Evolutionary conservation across 1,140 invertebrate genomes (phyloP).

Genomic region (Theocolax elegans): DNA sequence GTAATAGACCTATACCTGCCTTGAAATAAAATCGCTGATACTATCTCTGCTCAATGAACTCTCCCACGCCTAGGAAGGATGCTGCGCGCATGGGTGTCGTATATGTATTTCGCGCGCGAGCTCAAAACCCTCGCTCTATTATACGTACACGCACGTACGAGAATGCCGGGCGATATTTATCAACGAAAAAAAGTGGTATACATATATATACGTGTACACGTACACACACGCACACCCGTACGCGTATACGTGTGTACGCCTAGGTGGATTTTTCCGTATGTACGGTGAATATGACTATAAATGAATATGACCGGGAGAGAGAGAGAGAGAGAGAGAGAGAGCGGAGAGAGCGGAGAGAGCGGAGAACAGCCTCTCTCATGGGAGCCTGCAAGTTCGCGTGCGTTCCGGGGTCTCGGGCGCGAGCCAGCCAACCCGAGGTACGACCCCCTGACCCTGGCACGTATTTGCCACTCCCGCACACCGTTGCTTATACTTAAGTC

Average conservation of each 20-base stretch:
- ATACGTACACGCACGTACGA: background rate
- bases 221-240: no score
- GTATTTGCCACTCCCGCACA: slow-evolving; percentile 68
- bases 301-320: background rate
- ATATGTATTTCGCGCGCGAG: slow-evolving; percentile 27
- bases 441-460: slow-evolving; percentile 64
- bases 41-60: slow-evolving; percentile 68
- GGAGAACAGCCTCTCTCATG: no score
- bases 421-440: slow-evolving; percentile 55
- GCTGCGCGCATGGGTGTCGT: slow-evolving; percentile 46
- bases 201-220: background rate
- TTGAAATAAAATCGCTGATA: slow-evolving; percentile 68
- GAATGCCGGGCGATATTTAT: slow-evolving; percentile 24
- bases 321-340: no score
- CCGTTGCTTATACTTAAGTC: slow-evolving; percentile 55
- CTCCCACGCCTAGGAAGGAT: slow-evolving; percentile 67
- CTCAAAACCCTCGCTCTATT: background rate
- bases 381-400: background rate
- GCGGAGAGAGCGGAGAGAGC: no score
- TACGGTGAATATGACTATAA: slow-evolving; percentile 36
- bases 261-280: no score
- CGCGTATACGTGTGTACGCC: no score
- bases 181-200: background rate
- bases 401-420: slow-evolving; percentile 43
- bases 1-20: slow-evolving; percentile 65